Evolutionary conservation across 2,113 vertebrate genomes (phyloP), one percentile per base, ranked within the genome.

Genomic region (Oxygymnocypris stewartii): DNA sequence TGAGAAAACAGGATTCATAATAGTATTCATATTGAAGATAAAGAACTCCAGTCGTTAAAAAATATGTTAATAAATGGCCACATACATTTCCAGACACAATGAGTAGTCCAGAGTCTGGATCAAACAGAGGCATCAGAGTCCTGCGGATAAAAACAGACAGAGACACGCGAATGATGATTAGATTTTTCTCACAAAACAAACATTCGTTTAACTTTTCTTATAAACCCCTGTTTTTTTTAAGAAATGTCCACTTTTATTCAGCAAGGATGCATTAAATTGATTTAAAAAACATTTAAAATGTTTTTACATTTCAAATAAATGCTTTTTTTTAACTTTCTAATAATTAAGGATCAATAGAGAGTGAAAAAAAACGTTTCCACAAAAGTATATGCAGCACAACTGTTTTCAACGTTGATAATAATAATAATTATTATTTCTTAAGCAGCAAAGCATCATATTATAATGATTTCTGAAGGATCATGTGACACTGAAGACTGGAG

Each of bases 11-110:
- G 2, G 11, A 6, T 31, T 18, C 16, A 18, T 73, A 2, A 42
- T 12, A 3, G 40, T n/a, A 14, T 40, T 16, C 16, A 31, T 44
- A 28, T 12, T 35, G 5, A 23, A 78, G 18, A 73, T 42, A 57
- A 12, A 25, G 0, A 28, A 16, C 2, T 31, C 0, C 13, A 73
- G n/a, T 40, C 8, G 16, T 59, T 18, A 4, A 8, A 28, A 31
- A 11, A 13, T 40, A 42, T 51, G 16, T 10, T n/a, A 54, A 73
- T 10, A 75, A 9, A 37, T 4, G 5, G 49, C 6, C 23, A 37
- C 93, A 94, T 86, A 99, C 98, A 96, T 96, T 96, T 89, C 95
- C 97, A 0, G 96, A 94, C 84, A 99, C 88, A 35, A 97, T 73
- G 47, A 99, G 95, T 35, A 99, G 95, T 40, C 96, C 94, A 0